These are phyloP conservation scores for Liopterus haemorrhoidalis DNA, from an alignment of 2,888 invertebrate genomes.

Conservation along the genomic window DNA sequence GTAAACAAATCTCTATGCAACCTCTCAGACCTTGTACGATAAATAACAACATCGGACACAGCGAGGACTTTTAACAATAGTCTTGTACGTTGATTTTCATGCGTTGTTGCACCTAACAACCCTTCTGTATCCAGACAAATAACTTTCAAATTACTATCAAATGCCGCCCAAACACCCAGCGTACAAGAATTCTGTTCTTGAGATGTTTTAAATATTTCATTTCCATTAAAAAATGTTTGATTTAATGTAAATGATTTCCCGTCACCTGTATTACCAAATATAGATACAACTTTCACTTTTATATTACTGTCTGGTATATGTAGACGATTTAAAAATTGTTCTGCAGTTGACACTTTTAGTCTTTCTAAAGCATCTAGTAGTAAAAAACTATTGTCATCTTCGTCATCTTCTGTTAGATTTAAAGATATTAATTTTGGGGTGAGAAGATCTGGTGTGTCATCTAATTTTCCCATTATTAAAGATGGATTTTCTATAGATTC, in stretches of 20 bases:
- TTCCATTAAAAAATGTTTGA: slow-evolving; percentile 59
- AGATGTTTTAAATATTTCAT: slow-evolving; percentile 60
- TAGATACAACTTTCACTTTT: slow-evolving; percentile 72
- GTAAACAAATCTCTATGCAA: slow-evolving; percentile 70
- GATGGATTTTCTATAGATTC: slow-evolving; percentile 37
- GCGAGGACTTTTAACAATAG: slow-evolving; percentile 73
- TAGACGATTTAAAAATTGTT: slow-evolving; percentile 50
- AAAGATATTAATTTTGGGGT: slow-evolving; percentile 23
- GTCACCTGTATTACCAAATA: slow-evolving; percentile 80
- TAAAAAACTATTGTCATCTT: slow-evolving; percentile 47
- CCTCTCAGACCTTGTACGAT: slow-evolving; percentile 67
- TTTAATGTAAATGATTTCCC: slow-evolving; percentile 77
- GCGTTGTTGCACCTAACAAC: slow-evolving; percentile 56
- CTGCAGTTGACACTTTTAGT: slow-evolving; percentile 52
- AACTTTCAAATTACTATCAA: slow-evolving; percentile 57
- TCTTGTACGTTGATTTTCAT: slow-evolving; percentile 60
- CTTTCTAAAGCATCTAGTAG: slow-evolving; percentile 58
- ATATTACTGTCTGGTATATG: slow-evolving; percentile 46
- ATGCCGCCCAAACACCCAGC: slow-evolving; percentile 72
- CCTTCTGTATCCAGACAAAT: slow-evolving; percentile 77
- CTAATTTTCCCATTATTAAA: slow-evolving; percentile 25
- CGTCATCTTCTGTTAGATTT: slow-evolving; percentile 25
- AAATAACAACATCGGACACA: slow-evolving; percentile 73
- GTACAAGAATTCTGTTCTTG: slow-evolving; percentile 66
- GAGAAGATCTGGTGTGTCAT: slow-evolving; percentile 18